These are phyloP conservation scores for Drosophila truncata DNA, from an alignment of 1,140 invertebrate genomes.

Conservation along the genomic window DNA sequence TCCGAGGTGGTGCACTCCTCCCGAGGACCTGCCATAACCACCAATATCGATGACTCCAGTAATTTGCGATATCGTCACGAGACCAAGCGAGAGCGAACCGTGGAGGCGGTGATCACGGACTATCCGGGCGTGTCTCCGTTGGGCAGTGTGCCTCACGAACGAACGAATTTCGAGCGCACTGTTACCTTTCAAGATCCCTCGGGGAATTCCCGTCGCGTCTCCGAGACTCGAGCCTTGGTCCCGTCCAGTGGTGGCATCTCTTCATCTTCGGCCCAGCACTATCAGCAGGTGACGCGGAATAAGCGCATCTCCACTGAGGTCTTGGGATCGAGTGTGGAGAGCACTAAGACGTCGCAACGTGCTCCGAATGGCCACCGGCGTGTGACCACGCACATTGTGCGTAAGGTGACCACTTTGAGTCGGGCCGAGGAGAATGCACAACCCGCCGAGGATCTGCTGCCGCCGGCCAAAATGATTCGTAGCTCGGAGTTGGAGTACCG, in stretches of 20 bases:
- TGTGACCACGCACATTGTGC: slow-evolving; percentile 94
- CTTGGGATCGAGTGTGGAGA: slow-evolving; percentile 92
- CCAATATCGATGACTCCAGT: slow-evolving; percentile 85
- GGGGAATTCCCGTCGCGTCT: slow-evolving; percentile 42
- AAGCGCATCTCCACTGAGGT: slow-evolving; percentile 93
- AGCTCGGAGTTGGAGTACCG: slow-evolving; percentile 82
- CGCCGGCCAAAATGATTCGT: slow-evolving; percentile 84
- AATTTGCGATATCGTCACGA: slow-evolving; percentile 76
- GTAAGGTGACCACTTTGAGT: slow-evolving; percentile 95
- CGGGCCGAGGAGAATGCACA: slow-evolving; percentile 93
- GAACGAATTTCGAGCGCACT: slow-evolving; percentile 69
- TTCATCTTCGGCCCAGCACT: slow-evolving; percentile 29
- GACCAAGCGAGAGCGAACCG: slow-evolving; percentile 79
- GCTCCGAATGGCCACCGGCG: slow-evolving; percentile 90
- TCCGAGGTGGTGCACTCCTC: slow-evolving; percentile 75
- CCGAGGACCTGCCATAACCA: slow-evolving; percentile 87
- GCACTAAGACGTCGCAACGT: slow-evolving; percentile 91
- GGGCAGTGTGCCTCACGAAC: slow-evolving; percentile 66
- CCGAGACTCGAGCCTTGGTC: slow-evolving; percentile 61
- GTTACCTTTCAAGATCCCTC: slow-evolving; percentile 68
- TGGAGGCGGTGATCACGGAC: slow-evolving; percentile 83
- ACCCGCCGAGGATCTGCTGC: slow-evolving; percentile 89
- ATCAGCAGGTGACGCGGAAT: slow-evolving; percentile 92
- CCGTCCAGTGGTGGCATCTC: slow-evolving; percentile 28
- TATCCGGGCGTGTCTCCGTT: slow-evolving; percentile 71